These are phyloP conservation scores for Schizopygopsis pylzovi DNA, from an alignment of 2,797 vertebrate genomes.

Conservation along the genomic window DNA sequence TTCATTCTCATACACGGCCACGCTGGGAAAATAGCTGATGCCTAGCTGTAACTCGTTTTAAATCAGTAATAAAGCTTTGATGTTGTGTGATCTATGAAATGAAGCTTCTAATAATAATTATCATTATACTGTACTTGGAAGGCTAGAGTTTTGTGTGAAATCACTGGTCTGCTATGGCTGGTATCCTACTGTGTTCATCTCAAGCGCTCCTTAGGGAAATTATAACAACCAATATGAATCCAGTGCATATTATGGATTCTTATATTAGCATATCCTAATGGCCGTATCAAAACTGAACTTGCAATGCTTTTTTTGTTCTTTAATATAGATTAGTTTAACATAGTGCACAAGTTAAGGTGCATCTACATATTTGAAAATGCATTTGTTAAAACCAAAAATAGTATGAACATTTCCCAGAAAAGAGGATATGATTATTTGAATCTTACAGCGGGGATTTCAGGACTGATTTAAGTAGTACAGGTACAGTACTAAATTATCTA, in stretches of 20 bases:
- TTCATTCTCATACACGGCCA: background rate
- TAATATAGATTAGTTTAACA: background rate
- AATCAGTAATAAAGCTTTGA: background rate
- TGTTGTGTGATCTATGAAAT: background rate
- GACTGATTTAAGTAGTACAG: background rate
- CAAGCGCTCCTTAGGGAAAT: constrained; percentile 32
- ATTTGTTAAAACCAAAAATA: background rate
- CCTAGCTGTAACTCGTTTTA: background rate
- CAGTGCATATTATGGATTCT: background rate
- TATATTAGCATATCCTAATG: constrained; percentile 15
- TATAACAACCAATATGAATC: background rate
- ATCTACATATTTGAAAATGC: background rate
- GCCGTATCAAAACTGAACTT: background rate
- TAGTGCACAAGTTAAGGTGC: background rate
- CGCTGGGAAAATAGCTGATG: background rate
- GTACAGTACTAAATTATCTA: background rate
- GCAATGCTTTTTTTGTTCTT: background rate
- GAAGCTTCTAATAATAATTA: background rate
- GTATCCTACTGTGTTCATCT: background rate
- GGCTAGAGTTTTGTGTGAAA: background rate
- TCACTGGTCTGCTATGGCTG: background rate
- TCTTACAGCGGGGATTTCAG: background rate
- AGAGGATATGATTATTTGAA: background rate
- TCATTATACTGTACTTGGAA: background rate
- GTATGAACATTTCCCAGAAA: background rate